Percentiles rank a stretch among this genome's conserved stretches.
phyloP scores from a whole-genome alignment of 1,140 invertebrate genomes.

The Drosophila azteca region DNA sequence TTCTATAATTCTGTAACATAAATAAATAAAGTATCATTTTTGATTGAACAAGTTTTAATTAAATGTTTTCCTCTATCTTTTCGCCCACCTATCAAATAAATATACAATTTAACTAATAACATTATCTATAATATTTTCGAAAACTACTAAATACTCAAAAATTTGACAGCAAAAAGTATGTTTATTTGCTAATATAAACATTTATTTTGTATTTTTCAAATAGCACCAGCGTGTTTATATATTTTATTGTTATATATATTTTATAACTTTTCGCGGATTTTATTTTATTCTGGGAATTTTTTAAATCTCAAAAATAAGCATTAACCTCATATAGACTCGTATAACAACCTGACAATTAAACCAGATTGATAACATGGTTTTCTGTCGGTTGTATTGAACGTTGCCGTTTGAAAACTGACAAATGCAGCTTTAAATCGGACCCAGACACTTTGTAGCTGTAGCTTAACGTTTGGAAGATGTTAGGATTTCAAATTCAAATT shows the following conservation, averaged over 20 bases:
- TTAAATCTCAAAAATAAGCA: neutral
- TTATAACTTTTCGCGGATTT: neutral
- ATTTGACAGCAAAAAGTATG: slow-evolving; percentile 64
- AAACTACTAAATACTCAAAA: slow-evolving; percentile 5
- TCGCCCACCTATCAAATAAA: slow-evolving; percentile 53
- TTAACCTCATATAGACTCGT: no score
- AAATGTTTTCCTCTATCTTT: slow-evolving; percentile 72
- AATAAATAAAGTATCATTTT: slow-evolving; percentile 1
- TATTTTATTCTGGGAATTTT: slow-evolving; percentile 19
- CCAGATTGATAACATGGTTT: no score
- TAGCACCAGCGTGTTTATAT: neutral
- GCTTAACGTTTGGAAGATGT: no score
- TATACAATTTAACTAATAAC: slow-evolving; percentile 25
- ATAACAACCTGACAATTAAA: no score
- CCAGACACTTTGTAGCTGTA: no score
- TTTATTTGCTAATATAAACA: slow-evolving; percentile 20
- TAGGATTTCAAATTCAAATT: no score
- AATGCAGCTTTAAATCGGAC: no score
- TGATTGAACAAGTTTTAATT: slow-evolving; percentile 59
- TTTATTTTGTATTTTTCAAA: slow-evolving; percentile 24
- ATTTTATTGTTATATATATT: no score
- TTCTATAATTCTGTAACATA: no score
- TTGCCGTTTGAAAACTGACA: no score
- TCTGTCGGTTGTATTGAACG: no score
- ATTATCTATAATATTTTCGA: neutral